A percentile compares a stretch with the other conserved stretches of the same genome.
These are phyloP conservation scores for Poeciliopsis paucimaculata DNA, from an alignment of 2,797 vertebrate species.

Conservation along the genomic window DNA sequence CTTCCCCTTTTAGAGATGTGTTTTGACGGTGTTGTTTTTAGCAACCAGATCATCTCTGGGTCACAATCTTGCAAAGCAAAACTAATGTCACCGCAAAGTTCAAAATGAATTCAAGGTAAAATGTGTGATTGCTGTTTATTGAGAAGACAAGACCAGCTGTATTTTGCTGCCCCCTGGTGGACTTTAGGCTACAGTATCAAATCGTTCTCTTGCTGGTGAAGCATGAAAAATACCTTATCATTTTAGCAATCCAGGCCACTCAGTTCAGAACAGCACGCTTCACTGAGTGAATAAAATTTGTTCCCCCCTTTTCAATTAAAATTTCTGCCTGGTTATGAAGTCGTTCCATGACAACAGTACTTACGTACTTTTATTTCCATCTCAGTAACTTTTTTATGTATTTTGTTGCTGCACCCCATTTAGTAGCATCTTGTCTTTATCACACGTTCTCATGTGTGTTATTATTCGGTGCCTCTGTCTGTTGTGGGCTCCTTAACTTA, in stretches of 20 bases:
- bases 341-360: background rate
- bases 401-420: background rate
- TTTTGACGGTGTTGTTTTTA: slow-evolving; percentile 7
- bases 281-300: background rate
- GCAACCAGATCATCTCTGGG: slow-evolving; percentile 16
- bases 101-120: background rate
- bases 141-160: background rate
- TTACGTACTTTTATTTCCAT: background rate
- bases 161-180: slow-evolving; percentile 32
- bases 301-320: background rate
- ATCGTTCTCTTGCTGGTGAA: background rate
- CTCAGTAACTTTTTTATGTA: background rate
- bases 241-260: background rate
- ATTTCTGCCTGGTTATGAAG: background rate
- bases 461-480: background rate
- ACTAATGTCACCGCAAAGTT: slow-evolving; percentile 6
- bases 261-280: background rate
- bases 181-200: background rate
- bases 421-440: background rate
- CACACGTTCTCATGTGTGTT: background rate
- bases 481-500: background rate
- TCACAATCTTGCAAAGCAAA: background rate
- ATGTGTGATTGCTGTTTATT: background rate
- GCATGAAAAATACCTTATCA: background rate
- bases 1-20: slow-evolving; percentile 21